Conservation (phyloP, 2,888 invertebrate genomes). For the Trisateles emortualis region DNA sequence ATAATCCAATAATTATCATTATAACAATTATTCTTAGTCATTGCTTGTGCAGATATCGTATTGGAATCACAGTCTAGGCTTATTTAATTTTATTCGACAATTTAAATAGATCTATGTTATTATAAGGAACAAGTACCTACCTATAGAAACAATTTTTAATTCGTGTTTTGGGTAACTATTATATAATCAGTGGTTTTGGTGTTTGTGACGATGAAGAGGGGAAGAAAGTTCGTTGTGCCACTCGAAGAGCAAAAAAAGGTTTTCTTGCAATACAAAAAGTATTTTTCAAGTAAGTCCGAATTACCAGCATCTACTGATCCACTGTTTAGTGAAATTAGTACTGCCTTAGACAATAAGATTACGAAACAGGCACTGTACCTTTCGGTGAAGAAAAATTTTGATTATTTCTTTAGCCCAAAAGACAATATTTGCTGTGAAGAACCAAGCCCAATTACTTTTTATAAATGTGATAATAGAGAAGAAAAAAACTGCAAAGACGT, state of each 20-base stretch:
- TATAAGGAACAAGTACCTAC: slow-evolving; percentile 15
- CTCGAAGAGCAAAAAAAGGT: slow-evolving; percentile 22
- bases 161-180: slow-evolving; percentile 7
- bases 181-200: slow-evolving; percentile 4
- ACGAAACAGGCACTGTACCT: slow-evolving; percentile 23
- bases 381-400: slow-evolving; percentile 22
- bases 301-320: slow-evolving; percentile 23
- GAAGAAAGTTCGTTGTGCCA: slow-evolving; percentile 27
- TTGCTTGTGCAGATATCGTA: too few relatives aligned
- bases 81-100: too few relatives aligned
- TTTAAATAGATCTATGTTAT: slow-evolving; percentile 6
- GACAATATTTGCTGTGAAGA: slow-evolving; percentile 12
- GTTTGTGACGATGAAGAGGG: slow-evolving; percentile 20
- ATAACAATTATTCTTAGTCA: too few relatives aligned
- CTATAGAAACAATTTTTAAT: slow-evolving; percentile 13
- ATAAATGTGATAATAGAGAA: slow-evolving; percentile 6
- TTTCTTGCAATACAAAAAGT: slow-evolving; percentile 23
- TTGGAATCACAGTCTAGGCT: too few relatives aligned
- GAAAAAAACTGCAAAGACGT: slow-evolving; percentile 8
- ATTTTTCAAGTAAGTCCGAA: slow-evolving; percentile 18
- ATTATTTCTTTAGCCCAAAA: too few relatives aligned
- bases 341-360: slow-evolving; percentile 17
- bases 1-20: too few relatives aligned
- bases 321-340: slow-evolving; percentile 23
- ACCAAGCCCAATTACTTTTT: slow-evolving; percentile 8